Conservation (phyloP, 1,140 invertebrate genomes). For the Calephelis virginiensis region DNA sequence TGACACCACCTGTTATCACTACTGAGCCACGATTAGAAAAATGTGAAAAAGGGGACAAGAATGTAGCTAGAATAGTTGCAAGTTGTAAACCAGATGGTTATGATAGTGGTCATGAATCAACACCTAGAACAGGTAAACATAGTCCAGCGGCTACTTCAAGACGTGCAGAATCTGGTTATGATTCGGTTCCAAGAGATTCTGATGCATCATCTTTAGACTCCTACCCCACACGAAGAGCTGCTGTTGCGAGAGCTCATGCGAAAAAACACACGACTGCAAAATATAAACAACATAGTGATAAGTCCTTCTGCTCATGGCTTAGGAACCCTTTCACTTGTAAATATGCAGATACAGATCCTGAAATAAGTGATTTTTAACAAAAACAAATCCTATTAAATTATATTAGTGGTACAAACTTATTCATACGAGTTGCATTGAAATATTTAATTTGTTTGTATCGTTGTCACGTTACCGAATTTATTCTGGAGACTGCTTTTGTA, state of each 20-base stretch:
- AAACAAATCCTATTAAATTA: conserved; percentile 30
- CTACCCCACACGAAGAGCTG: conserved; percentile 84
- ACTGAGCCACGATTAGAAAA: conserved; percentile 67
- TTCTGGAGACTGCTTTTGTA: conserved; percentile 78
- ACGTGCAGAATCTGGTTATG: conserved; percentile 91
- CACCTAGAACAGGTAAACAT: conserved; percentile 87
- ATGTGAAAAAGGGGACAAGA: conserved; percentile 63
- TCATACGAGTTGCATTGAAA: conserved; percentile 40
- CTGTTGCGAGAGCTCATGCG: conserved; percentile 81
- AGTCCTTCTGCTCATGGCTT: conserved; percentile 82
- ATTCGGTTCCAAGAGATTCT: conserved; percentile 91
- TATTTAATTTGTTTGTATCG: conserved; percentile 62
- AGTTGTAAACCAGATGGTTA: conserved; percentile 84
- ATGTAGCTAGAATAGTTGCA: conserved; percentile 61
- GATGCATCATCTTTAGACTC: conserved; percentile 91
- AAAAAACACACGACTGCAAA: conserved; percentile 75
- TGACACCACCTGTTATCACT: conserved; percentile 73
- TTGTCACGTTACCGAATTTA: conserved; percentile 77
- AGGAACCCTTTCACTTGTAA: conserved; percentile 85
- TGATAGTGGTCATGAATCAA: conserved; percentile 89
- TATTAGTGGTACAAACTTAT: conserved; percentile 33
- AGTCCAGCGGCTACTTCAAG: conserved; percentile 85
- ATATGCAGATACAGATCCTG: conserved; percentile 83
- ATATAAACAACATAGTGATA: conserved; percentile 80
- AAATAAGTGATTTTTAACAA: conserved; percentile 81